Base-by-base conservation (phyloP, 2,797 vertebrate species). In the Fratercula arctica region DNA sequence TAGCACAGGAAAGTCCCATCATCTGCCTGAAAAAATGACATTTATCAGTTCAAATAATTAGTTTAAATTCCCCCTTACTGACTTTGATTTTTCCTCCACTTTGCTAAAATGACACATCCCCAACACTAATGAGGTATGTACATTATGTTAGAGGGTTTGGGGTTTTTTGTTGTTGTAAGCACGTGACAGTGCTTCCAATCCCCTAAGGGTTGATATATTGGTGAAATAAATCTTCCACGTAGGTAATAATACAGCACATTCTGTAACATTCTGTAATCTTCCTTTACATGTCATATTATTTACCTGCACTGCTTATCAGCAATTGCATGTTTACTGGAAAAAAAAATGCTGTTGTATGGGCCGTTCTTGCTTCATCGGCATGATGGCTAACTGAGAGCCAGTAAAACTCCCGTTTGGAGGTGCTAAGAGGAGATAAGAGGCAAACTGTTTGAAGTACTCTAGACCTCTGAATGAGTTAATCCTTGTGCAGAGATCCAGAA, bases 191-290 rank as follows among this genome's bases (percentile, higher is more conserved):
- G 29, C 68, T 97, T 92, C 85, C 67, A 81, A 0, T 48, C 48
- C 70, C 63, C 66, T 68, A 57, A 87, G 1, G 1, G 31, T 9
- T 83, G 82, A 69, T 80, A 46, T 86, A 95, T 92, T 81, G 53
- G 75, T 70, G 75, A 91, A 95, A 96, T 95, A 93, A 95, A 95
- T 94, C 80, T 89, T 95, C 35, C 39, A 79, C 81, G 95, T 63
- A 80, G 77, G 59, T 92, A 85, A 94, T 82, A 96, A 87, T 60
- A 75, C 31, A 67, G 37, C 25, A 15, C 37, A 54, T 33, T 89
- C 43, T 5, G 3, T 68, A 93, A 76, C 61, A 46, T 35, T 89
- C 46, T 5, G 3, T 68, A 93, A 76, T 67, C 46, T 48, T 80
- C 66, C 76, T 80, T 89, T 91, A 25, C 16, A 61, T 37, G 28